Conservation (phyloP, 2,888 invertebrate genomes). For the Terebella lapidaria region DNA sequence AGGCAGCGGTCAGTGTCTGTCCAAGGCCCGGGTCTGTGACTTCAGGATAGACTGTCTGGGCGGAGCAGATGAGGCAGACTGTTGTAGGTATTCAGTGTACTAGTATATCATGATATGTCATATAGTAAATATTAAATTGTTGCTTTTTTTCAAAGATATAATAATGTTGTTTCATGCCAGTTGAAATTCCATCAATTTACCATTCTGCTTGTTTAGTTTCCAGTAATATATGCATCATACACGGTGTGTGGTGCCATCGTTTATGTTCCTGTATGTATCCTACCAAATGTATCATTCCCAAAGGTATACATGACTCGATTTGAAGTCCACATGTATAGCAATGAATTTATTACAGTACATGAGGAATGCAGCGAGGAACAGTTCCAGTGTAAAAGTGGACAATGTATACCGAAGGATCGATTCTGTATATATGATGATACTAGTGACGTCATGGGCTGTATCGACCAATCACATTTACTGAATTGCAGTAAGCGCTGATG, state of each 20-base stretch:
- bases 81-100: conserved; percentile 52
- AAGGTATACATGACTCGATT: no score
- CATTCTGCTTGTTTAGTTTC: no score
- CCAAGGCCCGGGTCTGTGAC: conserved; percentile 51
- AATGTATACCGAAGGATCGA: conserved; percentile 40
- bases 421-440: conserved; percentile 39
- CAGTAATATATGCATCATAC: no score
- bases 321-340: no score
- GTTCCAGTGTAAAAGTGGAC: conserved; percentile 47
- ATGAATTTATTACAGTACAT: neutral
- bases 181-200: no score
- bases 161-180: no score
- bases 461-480: conserved; percentile 51
- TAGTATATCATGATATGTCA: no score
- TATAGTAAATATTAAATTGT: neutral
- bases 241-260: no score
- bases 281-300: no score
- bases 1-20: conserved; percentile 52
- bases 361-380: conserved; percentile 23
- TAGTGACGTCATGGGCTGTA: conserved; percentile 35
- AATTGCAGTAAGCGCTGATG: conserved; percentile 55
- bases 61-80: conserved; percentile 54
- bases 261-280: no score
- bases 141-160: no score
- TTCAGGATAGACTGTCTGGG: conserved; percentile 54